phyloP scores from a whole-genome alignment of 2,113 vertebrate genomes.

The Prietella phreatophila region DNA sequence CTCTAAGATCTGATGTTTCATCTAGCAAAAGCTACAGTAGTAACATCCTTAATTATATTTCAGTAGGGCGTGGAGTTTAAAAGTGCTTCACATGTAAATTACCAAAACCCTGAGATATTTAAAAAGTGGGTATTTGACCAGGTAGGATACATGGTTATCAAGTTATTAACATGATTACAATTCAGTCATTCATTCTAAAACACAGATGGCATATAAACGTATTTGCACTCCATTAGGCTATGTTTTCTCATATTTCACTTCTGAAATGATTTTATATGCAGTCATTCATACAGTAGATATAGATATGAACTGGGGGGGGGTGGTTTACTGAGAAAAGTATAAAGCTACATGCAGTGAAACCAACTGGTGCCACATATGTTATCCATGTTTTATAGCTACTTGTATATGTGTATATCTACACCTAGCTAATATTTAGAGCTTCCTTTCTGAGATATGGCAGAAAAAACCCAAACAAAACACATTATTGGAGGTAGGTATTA shows the following conservation, averaged over 20 bases:
- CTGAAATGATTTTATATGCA: neutral
- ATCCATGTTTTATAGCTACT: neutral
- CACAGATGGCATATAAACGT: neutral
- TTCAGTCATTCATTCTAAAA: neutral
- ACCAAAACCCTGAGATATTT: slow-evolving; percentile 30
- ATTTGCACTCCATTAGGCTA: neutral
- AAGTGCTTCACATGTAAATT: slow-evolving; percentile 17
- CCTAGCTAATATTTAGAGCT: neutral
- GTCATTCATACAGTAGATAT: neutral
- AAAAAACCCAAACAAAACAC: neutral
- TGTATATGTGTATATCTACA: neutral
- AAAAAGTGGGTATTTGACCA: slow-evolving; percentile 7
- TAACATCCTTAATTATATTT: neutral
- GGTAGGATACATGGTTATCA: neutral
- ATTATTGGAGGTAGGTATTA: neutral
- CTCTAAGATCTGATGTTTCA: neutral
- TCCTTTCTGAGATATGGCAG: neutral
- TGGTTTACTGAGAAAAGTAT: neutral
- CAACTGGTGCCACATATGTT: neutral
- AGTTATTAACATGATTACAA: neutral
- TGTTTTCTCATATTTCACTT: neutral
- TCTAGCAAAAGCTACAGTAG: neutral
- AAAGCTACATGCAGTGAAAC: neutral
- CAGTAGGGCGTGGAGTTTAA: neutral
- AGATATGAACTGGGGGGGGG: neutral